phyloP scores from a whole-genome alignment of 2,113 vertebrate genomes.

The Pterocles gutturalis region DNA sequence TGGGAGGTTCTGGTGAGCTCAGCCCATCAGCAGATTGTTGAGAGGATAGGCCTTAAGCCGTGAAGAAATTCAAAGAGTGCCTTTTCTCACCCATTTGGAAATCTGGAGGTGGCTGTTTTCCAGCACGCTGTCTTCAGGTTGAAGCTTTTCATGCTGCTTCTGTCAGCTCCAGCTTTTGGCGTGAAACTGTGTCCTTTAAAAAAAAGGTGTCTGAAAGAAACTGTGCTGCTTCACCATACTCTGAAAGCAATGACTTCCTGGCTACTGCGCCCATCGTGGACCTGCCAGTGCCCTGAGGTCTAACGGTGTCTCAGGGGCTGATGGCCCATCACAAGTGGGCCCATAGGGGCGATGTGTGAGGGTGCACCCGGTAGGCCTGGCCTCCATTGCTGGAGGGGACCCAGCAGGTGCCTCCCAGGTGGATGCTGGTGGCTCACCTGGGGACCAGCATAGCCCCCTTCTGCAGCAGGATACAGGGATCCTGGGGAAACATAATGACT shows the following conservation, averaged over 20 bases:
- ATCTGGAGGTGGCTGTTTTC: neutral
- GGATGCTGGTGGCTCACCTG: neutral
- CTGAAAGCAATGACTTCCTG: neutral
- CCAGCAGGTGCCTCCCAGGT: neutral
- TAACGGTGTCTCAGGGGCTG: neutral
- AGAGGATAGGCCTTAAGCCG: neutral
- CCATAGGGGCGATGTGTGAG: rapidly evolving
- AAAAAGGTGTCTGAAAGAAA: neutral
- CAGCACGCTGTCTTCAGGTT: neutral
- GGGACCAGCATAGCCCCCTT: neutral
- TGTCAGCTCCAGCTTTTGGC: neutral
- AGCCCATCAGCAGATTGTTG: constrained; percentile 21
- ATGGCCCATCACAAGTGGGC: neutral
- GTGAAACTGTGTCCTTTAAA: neutral
- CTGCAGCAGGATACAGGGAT: neutral
- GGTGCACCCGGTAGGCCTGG: rapidly evolving
- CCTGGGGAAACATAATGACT: neutral
- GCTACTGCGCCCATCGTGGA: rapidly evolving
- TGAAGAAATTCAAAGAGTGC: neutral
- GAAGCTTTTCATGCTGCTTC: neutral
- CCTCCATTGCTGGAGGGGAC: neutral
- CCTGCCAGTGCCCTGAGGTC: rapidly evolving
- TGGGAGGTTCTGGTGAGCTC: constrained; percentile 18
- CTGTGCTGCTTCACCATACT: neutral
- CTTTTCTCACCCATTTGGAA: neutral